Evolutionary conservation across 2,797 vertebrate species (phyloP).

Genomic region (Amblyraja radiata): DNA sequence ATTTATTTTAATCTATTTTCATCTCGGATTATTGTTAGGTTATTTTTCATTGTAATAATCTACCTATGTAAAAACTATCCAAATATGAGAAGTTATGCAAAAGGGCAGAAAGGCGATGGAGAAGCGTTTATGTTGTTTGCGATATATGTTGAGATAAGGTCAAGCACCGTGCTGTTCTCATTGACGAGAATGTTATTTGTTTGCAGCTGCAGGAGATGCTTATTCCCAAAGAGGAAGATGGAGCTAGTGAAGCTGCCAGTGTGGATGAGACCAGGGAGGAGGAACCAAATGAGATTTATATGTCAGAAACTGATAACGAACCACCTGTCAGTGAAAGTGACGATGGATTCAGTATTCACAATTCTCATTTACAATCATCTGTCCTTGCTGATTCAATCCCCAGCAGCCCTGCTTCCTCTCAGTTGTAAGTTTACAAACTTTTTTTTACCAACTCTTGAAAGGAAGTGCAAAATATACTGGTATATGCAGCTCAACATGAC

Average conservation of each 20-base stretch:
- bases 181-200: not conserved
- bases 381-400: constrained; percentile 84
- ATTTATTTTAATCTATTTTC: not conserved
- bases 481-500: not conserved
- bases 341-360: constrained; percentile 89
- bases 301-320: constrained; percentile 84
- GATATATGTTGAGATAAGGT: not conserved
- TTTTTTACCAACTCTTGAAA: not conserved
- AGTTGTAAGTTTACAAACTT: constrained; percentile 76
- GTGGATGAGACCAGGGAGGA: constrained; percentile 77
- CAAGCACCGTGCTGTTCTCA: not conserved
- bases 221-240: constrained; percentile 82
- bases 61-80: no score
- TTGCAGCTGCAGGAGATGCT: constrained; percentile 60
- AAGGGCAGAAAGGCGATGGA: not conserved
- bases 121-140: not conserved
- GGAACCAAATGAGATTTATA: constrained; percentile 76
- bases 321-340: constrained; percentile 89
- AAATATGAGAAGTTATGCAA: no score
- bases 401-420: constrained; percentile 93
- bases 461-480: not conserved
- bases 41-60: no score
- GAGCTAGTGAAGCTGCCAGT: constrained; percentile 74
- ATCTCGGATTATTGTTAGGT: not conserved
- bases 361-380: constrained; percentile 82